Percentiles rank a stretch among this genome's conserved stretches.
Conservation (phyloP, 2,888 invertebrate genomes). For the Drosophila affinis region DNA sequence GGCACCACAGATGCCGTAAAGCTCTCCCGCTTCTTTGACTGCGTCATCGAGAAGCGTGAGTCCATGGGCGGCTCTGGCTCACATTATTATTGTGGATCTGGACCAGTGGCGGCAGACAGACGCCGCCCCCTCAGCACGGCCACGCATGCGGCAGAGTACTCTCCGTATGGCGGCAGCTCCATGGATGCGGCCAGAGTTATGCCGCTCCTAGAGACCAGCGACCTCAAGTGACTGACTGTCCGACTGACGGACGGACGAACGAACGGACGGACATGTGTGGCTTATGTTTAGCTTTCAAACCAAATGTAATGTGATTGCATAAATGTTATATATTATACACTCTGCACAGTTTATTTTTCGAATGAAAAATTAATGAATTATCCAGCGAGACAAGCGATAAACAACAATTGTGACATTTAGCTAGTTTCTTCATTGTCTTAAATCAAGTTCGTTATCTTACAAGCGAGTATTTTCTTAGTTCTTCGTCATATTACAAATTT, state of each 20-base stretch:
- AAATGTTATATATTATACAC: too few species aligned
- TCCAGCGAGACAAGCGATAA: too few species aligned
- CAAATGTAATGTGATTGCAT: too few species aligned
- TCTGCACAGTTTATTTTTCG: neutral
- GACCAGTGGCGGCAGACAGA: conserved; percentile 42
- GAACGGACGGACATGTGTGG: too few species aligned
- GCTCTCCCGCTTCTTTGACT: conserved; percentile 96
- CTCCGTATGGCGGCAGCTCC: conserved; percentile 13
- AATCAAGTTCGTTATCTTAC: too few species aligned
- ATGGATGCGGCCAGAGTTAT: conserved; percentile 25
- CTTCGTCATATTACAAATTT: too few species aligned
- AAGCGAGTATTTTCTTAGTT: too few species aligned
- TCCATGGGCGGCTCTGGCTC: conserved; percentile 7
- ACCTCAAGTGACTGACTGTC: conserved; percentile 49
- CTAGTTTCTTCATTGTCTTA: neutral
- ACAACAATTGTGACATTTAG: neutral
- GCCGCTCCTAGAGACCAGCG: conserved; percentile 60
- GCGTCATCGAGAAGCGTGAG: conserved; percentile 85
- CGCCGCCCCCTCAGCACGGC: conserved; percentile 44
- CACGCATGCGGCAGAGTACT: conserved; percentile 23
- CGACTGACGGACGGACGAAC: too few species aligned
- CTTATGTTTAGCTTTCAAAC: too few species aligned
- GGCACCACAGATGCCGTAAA: conserved; percentile 97
- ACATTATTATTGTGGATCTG: conserved; percentile 11
- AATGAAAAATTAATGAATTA: too few species aligned